These are phyloP conservation scores for Girardia tigrina DNA, from an alignment of 2,888 invertebrate genomes.

Conservation along the genomic window DNA sequence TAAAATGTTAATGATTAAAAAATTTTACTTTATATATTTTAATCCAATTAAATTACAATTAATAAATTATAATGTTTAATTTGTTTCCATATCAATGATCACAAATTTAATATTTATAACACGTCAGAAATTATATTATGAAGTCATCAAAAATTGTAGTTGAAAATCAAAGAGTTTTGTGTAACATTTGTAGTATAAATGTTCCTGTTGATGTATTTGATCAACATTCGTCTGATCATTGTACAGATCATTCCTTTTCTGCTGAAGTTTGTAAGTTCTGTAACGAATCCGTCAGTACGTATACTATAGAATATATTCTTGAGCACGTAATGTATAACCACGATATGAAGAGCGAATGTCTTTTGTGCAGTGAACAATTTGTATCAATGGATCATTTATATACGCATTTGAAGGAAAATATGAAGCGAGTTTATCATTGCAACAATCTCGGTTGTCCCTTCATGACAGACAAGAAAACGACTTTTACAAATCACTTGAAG, in stretches of 20 bases:
- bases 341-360: background rate
- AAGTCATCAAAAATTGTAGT: too few species aligned
- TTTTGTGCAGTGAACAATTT: background rate
- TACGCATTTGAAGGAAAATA: background rate
- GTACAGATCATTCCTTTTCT: background rate
- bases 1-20: too few species aligned
- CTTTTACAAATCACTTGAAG: background rate
- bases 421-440: slow-evolving; percentile 1
- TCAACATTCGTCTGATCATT: background rate
- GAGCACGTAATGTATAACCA: background rate
- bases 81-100: too few species aligned
- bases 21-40: too few species aligned
- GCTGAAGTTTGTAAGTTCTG: background rate
- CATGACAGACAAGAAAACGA: background rate
- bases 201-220: background rate
- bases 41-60: too few species aligned
- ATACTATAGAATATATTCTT: background rate
- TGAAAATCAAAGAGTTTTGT: too few species aligned
- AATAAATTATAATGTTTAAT: too few species aligned
- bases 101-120: too few species aligned
- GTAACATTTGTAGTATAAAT: background rate
- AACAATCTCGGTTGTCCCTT: background rate
- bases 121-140: too few species aligned
- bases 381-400: slow-evolving; percentile 12
- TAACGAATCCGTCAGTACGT: background rate